Evolutionary conservation across 2,113 vertebrate genomes (phyloP).

Genomic region (Sander vitreus): DNA sequence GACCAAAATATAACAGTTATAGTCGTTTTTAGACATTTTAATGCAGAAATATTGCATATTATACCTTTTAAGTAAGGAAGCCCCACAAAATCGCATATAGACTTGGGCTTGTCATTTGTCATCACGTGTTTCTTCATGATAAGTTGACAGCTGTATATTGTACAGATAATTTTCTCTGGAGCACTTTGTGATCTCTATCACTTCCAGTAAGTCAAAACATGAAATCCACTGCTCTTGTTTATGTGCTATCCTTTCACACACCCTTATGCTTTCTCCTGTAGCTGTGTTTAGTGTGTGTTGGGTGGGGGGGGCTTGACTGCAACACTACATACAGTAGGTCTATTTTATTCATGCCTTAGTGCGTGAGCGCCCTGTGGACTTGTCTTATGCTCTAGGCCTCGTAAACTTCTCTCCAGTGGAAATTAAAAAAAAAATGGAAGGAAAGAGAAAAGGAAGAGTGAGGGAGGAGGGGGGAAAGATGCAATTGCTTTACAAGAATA

Average conservation of each 20-base stretch:
- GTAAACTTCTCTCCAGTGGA: constrained; percentile 56
- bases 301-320: constrained; percentile 10
- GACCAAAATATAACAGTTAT: too few relatives aligned
- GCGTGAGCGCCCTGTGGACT: constrained; percentile 33
- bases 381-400: constrained; percentile 39
- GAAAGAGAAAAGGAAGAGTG: not conserved
- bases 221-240: not conserved
- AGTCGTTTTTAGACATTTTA: too few relatives aligned
- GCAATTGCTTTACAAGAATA: not conserved
- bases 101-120: not conserved
- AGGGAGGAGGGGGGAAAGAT: not conserved
- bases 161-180: constrained; percentile 38
- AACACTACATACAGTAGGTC: constrained; percentile 37
- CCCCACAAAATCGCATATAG: not conserved
- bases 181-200: constrained; percentile 38
- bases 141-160: constrained; percentile 40
- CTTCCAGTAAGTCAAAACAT: constrained; percentile 35
- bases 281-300: constrained; percentile 9
- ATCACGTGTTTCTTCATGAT: constrained; percentile 7
- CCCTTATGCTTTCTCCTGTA: not conserved
- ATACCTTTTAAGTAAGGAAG: not conserved
- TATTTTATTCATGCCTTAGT: constrained; percentile 44
- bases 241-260: not conserved
- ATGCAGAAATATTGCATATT: too few relatives aligned
- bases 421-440: constrained; percentile 40